These are phyloP conservation scores for Rhyacophila evoluta DNA, from an alignment of 2,888 invertebrate species.

Conservation along the genomic window DNA sequence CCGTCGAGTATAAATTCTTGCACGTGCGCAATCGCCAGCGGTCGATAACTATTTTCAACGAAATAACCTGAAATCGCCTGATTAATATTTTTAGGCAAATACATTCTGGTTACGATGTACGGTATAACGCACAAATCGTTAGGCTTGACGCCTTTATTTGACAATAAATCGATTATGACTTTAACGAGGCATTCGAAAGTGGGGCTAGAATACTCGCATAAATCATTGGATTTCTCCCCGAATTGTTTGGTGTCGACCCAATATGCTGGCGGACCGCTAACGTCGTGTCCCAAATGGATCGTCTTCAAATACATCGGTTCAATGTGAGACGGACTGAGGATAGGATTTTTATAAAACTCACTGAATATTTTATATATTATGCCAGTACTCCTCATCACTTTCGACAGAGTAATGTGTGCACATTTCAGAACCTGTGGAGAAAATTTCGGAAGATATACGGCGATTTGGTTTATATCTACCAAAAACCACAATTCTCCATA, in stretches of 20 bases:
- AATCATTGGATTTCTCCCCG: background rate
- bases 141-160: conserved; percentile 60
- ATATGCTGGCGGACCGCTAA: conserved; percentile 59
- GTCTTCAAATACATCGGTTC: conserved; percentile 56
- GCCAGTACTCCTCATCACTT: conserved; percentile 60
- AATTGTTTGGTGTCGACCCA: conserved; percentile 56
- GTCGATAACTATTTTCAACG: conserved; percentile 59
- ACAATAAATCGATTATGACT: conserved; percentile 59
- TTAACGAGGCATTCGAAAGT: conserved; percentile 56
- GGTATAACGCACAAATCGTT: conserved; percentile 60
- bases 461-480: conserved; percentile 61
- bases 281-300: conserved; percentile 57
- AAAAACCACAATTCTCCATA: conserved; percentile 61
- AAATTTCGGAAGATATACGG: conserved; percentile 59
- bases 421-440: conserved; percentile 58
- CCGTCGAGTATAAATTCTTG: conserved; percentile 58
- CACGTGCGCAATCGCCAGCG: conserved; percentile 58
- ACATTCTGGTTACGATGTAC: conserved; percentile 58
- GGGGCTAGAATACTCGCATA: conserved; percentile 41
- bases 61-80: conserved; percentile 58
- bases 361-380: conserved; percentile 59
- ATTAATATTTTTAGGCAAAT: conserved; percentile 57
- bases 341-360: conserved; percentile 58
- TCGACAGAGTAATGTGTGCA: conserved; percentile 57
- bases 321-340: conserved; percentile 56